Evolutionary conservation across 2,888 invertebrate genomes (phyloP).

Genomic region (Ernsta delagoae): DNA sequence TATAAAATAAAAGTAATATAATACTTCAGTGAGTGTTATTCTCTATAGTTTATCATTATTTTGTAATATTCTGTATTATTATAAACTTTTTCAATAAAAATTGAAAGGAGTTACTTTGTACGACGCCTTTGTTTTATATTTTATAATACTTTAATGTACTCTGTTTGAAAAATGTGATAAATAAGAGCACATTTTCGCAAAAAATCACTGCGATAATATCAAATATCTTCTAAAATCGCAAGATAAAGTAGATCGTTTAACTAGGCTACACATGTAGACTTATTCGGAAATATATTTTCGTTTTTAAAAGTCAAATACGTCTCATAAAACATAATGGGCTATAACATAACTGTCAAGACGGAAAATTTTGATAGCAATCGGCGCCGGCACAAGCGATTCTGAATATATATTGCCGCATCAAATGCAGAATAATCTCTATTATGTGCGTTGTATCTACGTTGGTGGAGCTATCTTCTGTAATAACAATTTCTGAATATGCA

Average conservation of each 20-base stretch:
- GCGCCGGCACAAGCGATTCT: conserved; percentile 12
- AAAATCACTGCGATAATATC: too few species aligned
- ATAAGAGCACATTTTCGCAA: too few species aligned
- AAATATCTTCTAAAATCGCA: too few species aligned
- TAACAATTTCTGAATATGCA: not conserved
- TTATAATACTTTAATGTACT: too few species aligned
- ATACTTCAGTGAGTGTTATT: too few species aligned
- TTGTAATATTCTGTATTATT: too few species aligned
- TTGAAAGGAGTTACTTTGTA: too few species aligned
- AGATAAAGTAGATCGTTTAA: not conserved
- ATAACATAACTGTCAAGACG: conserved; percentile 13
- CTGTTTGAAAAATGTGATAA: too few species aligned
- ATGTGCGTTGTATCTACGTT: not conserved
- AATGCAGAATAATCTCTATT: not conserved
- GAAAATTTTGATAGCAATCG: conserved; percentile 17
- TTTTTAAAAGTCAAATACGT: conserved; percentile 11
- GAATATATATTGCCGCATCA: conserved; percentile 24
- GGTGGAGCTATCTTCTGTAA: not conserved
- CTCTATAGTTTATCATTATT: too few species aligned
- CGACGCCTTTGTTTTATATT: too few species aligned
- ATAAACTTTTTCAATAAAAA: too few species aligned
- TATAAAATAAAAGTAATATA: too few species aligned
- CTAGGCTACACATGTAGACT: not conserved
- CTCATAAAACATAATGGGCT: conserved; percentile 20
- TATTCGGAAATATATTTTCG: not conserved